A percentile compares a stretch with the other conserved stretches of the same genome.
These are phyloP conservation scores for Phrixothrix hirtus DNA, from an alignment of 2,888 invertebrate species.

Conservation along the genomic window DNA sequence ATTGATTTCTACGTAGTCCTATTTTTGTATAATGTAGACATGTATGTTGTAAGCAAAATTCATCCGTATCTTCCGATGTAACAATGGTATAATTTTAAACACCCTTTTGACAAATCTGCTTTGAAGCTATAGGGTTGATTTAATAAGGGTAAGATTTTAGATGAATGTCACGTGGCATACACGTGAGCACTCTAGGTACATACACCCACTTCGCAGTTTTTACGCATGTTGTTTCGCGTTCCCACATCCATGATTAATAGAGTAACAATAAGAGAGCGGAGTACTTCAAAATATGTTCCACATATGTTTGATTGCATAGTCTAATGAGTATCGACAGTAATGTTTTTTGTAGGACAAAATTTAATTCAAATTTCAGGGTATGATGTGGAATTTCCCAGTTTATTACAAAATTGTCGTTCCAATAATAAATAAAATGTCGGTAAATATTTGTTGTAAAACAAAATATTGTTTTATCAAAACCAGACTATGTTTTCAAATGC, in stretches of 20 bases:
- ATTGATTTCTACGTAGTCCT: neutral
- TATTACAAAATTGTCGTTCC: too few relatives aligned
- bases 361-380: too few relatives aligned
- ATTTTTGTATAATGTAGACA: neutral
- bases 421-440: too few relatives aligned
- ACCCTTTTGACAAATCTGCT: constrained; percentile 22
- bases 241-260: constrained; percentile 18
- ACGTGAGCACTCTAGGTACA: constrained; percentile 39
- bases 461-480: too few relatives aligned
- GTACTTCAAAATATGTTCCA: constrained; percentile 15
- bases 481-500: too few relatives aligned
- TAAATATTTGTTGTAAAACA: too few relatives aligned
- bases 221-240: constrained; percentile 35
- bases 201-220: constrained; percentile 41
- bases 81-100: constrained; percentile 16
- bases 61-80: constrained; percentile 2
- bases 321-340: constrained; percentile 1
- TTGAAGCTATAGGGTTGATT: constrained; percentile 34
- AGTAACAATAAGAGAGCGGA: constrained; percentile 1
- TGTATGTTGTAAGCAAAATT: neutral
- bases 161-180: constrained; percentile 42
- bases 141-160: constrained; percentile 40
- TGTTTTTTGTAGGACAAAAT: too few relatives aligned
- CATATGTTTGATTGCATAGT: constrained; percentile 1
- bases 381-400: too few relatives aligned